Conservation (phyloP, 2,797 vertebrate genomes). For the Falco cherrug region DNA sequence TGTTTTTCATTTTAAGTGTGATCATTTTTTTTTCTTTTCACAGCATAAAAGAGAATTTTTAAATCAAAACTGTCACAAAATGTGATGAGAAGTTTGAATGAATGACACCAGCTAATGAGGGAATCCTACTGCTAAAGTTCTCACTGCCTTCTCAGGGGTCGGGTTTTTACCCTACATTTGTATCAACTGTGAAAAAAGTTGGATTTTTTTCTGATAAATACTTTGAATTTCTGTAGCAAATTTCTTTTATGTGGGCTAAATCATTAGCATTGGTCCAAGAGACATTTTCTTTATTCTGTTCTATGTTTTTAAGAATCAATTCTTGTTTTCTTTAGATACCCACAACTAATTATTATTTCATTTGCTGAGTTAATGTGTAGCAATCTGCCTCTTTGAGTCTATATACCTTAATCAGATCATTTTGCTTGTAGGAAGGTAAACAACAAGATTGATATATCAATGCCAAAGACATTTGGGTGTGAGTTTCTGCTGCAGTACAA, state of each 20-base stretch:
- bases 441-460: neutral
- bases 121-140: neutral
- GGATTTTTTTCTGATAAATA: neutral
- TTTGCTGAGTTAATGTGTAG: neutral
- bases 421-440: neutral
- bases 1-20: conserved; percentile 20
- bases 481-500: neutral
- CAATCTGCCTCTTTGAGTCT: neutral
- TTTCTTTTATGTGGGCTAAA: neutral
- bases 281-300: neutral
- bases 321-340: neutral
- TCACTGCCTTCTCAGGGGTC: neutral
- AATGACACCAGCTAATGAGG: neutral
- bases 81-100: neutral
- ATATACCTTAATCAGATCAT: neutral
- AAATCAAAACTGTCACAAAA: conserved; percentile 25
- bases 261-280: neutral
- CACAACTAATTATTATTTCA: neutral
- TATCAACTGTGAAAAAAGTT: neutral
- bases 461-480: neutral
- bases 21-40: neutral
- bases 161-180: neutral
- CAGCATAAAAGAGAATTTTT: neutral
- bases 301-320: neutral
- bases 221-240: neutral